Percentiles rank a stretch among this genome's conserved stretches.
phyloP scores from a whole-genome alignment of 2,113 vertebrate species.

The Catharus bicknelli region DNA sequence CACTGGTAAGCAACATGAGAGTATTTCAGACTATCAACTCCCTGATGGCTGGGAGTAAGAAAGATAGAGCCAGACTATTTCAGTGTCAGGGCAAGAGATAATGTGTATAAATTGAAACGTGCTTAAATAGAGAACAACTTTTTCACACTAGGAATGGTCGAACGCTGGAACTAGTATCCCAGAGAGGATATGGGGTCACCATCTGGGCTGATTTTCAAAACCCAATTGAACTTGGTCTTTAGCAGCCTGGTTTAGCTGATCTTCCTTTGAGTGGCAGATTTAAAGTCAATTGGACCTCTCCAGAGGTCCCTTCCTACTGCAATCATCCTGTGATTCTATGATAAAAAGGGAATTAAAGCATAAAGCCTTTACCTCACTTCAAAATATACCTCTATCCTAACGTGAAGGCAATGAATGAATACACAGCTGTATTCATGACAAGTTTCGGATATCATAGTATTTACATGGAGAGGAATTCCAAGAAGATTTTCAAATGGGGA shows the following conservation, averaged over 20 bases:
- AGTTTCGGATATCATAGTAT: not conserved
- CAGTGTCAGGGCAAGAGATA: not conserved
- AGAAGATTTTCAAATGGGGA: not conserved
- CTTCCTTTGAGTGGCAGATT: not conserved
- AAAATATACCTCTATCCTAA: not conserved
- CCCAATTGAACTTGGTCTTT: accelerated
- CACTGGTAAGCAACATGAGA: not conserved
- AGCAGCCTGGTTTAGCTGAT: not conserved
- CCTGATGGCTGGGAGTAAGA: not conserved
- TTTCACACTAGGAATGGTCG: not conserved
- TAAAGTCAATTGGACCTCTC: not conserved
- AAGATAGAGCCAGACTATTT: not conserved
- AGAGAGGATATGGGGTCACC: not conserved
- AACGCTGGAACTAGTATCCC: not conserved
- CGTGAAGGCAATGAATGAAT: not conserved
- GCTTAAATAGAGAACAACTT: not conserved
- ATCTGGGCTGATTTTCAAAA: not conserved
- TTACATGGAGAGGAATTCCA: not conserved
- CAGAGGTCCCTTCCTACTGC: not conserved
- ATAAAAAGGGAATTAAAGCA: not conserved
- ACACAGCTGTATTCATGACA: not conserved
- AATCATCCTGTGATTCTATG: not conserved
- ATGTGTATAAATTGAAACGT: not conserved
- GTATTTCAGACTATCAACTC: not conserved
- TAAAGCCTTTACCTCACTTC: not conserved